Evolutionary conservation across 1,140 invertebrate species (phyloP).

Genomic region (Calliphora vicina): DNA sequence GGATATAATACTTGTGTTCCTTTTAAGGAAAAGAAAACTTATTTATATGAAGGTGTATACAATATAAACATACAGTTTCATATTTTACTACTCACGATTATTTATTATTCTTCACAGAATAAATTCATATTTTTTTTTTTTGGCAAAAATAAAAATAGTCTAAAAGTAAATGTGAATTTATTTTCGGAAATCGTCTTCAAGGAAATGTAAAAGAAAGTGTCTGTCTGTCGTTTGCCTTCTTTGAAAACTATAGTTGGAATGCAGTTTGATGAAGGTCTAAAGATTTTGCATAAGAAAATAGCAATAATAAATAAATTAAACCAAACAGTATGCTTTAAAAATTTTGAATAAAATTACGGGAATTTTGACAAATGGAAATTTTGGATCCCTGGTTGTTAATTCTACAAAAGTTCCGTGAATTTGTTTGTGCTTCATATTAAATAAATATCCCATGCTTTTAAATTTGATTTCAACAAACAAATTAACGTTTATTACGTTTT

Average conservation of each 20-base stretch:
- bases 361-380: too few species aligned
- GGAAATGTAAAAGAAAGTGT: constrained; percentile 4
- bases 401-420: too few species aligned
- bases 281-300: not conserved
- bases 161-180: not conserved
- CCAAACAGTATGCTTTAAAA: not conserved
- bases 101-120: not conserved
- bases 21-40: not conserved
- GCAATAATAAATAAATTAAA: not conserved
- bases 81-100: not conserved
- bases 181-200: not conserved
- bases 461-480: not conserved
- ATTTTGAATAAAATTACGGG: not conserved
- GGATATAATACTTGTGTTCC: not conserved
- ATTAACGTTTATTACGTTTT: too few species aligned
- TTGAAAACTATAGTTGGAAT: not conserved
- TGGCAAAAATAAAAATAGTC: not conserved
- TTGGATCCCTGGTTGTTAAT: too few species aligned
- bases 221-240: not conserved
- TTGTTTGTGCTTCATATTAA: too few species aligned
- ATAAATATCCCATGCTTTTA: too few species aligned
- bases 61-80: too few species aligned
- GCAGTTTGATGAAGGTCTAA: not conserved
- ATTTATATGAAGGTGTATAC: not conserved
- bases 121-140: too few species aligned